Conservation (phyloP, 2,888 invertebrate genomes). For the Rugalucina vietnamica region DNA sequence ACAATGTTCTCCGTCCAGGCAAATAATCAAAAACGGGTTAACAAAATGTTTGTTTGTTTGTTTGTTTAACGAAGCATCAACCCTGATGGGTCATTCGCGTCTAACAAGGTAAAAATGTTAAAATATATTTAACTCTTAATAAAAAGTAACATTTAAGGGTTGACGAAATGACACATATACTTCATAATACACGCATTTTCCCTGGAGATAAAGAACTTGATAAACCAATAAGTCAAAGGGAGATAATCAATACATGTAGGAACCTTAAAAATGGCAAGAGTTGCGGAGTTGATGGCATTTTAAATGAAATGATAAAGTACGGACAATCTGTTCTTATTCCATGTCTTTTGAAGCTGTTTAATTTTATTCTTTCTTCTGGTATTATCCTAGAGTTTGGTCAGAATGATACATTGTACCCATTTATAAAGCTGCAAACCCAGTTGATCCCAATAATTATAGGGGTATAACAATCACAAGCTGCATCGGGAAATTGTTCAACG, state of each 20-base stretch:
- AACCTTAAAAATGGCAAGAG: background rate
- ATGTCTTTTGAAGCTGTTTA: slow-evolving; percentile 6
- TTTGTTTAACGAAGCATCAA: too few relatives aligned
- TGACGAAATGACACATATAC: too few relatives aligned
- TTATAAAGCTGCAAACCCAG: background rate
- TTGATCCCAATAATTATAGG: slow-evolving; percentile 9
- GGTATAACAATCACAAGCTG: background rate
- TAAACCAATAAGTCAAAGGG: background rate
- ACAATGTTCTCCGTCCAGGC: background rate
- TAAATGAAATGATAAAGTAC: slow-evolving; percentile 25
- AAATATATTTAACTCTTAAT: too few relatives aligned
- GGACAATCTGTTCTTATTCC: background rate
- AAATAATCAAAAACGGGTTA: background rate
- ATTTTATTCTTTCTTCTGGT: background rate
- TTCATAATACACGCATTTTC: too few relatives aligned
- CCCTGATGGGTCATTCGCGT: too few relatives aligned
- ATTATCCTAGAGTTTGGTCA: slow-evolving; percentile 15
- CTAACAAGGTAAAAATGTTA: too few relatives aligned
- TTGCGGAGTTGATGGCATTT: background rate
- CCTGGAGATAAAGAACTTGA: too few relatives aligned
- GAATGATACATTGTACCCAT: background rate
- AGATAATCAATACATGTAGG: background rate
- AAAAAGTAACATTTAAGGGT: too few relatives aligned
- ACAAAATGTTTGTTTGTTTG: background rate
- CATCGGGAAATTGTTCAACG: slow-evolving; percentile 9